Evolutionary conservation across 2,888 invertebrate species (phyloP).

Genomic region (Seira musarum): DNA sequence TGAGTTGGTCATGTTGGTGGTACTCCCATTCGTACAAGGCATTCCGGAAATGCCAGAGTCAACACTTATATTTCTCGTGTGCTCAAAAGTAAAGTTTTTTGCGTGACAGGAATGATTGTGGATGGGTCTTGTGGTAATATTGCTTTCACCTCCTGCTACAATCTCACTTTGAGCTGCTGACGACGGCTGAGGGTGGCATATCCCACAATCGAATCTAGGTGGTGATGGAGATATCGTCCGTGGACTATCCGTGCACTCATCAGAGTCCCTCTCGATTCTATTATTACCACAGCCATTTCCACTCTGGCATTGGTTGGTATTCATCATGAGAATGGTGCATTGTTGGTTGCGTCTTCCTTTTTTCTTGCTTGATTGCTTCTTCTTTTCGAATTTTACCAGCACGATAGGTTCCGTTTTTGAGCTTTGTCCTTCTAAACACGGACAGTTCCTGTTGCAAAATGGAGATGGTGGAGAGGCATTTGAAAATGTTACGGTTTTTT

Average conservation of each 20-base stretch:
- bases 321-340: slow-evolving; percentile 65
- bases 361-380: slow-evolving; percentile 27
- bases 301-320: slow-evolving; percentile 26
- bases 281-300: background rate
- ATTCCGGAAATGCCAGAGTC: slow-evolving; percentile 46
- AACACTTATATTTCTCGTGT: slow-evolving; percentile 29
- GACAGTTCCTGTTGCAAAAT: slow-evolving; percentile 40
- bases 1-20: background rate
- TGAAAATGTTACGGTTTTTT: slow-evolving; percentile 31
- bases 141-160: slow-evolving; percentile 2
- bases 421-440: slow-evolving; percentile 40
- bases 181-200: slow-evolving; percentile 12
- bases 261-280: background rate
- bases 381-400: slow-evolving; percentile 66
- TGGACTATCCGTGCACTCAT: slow-evolving; percentile 7
- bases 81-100: slow-evolving; percentile 31
- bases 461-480: slow-evolving; percentile 51
- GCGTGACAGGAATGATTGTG: slow-evolving; percentile 2
- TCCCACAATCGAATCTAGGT: slow-evolving; percentile 13
- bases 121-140: background rate
- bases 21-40: too few species aligned
- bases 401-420: slow-evolving; percentile 64
- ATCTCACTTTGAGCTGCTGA: background rate
- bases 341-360: slow-evolving; percentile 51
- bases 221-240: slow-evolving; percentile 19